A percentile compares a stretch with the other conserved stretches of the same genome.
phyloP scores from a whole-genome alignment of 2,888 invertebrate species.

The Sipha maydis region DNA sequence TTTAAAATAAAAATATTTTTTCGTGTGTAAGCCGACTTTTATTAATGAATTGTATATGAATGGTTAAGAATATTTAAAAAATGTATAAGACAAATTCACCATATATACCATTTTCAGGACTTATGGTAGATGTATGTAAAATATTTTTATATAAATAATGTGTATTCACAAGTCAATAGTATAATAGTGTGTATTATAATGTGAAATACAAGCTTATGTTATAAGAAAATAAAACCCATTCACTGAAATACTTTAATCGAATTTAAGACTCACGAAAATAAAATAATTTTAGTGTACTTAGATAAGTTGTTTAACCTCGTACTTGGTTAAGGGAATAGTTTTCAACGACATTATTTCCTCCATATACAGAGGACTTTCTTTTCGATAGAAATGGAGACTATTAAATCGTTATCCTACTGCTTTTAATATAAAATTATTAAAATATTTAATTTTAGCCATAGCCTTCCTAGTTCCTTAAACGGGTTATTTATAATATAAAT shows the following conservation, averaged over 20 bases:
- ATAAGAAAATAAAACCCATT: not conserved
- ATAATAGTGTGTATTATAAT: not conserved
- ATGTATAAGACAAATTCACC: no score
- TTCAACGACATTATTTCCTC: not conserved
- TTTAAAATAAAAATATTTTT: no score
- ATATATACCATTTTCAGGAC: no score
- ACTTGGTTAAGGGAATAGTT: no score
- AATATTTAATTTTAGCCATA: not conserved
- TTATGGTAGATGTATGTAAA: no score
- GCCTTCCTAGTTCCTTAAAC: not conserved
- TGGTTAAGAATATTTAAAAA: no score
- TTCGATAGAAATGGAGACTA: not conserved
- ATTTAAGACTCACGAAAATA: not conserved
- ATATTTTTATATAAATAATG: not conserved
- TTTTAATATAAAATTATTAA: slow-evolving; percentile 26
- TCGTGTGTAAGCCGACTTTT: no score
- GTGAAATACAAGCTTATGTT: slow-evolving; percentile 25
- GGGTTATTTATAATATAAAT: no score
- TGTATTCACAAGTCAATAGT: not conserved
- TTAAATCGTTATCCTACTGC: not conserved
- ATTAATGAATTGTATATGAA: no score
- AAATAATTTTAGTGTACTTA: slow-evolving; percentile 11
- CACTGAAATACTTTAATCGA: not conserved
- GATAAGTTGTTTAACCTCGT: not conserved
- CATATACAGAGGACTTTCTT: not conserved